Percentiles rank a stretch among this genome's conserved stretches.
Evolutionary conservation across 2,113 vertebrate genomes (phyloP).

Genomic region (Pluvialis apricaria): DNA sequence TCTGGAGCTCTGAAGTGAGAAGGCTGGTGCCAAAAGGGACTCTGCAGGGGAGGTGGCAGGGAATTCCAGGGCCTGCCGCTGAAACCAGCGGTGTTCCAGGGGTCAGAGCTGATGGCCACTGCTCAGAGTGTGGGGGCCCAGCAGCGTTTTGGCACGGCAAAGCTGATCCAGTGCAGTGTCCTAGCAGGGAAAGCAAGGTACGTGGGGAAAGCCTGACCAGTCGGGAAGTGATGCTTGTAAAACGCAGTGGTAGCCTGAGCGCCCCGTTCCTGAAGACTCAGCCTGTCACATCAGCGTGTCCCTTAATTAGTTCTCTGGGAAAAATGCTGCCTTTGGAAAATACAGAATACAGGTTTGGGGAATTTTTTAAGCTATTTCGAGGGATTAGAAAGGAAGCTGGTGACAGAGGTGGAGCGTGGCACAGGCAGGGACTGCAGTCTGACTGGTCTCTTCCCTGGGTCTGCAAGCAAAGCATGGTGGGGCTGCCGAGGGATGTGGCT

Average conservation of each 20-base stretch:
- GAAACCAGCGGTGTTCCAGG: background rate
- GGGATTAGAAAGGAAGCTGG: background rate
- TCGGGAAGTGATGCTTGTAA: background rate
- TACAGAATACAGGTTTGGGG: background rate
- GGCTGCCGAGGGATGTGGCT: background rate
- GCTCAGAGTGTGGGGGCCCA: background rate
- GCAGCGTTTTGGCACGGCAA: background rate
- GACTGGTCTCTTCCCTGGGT: background rate
- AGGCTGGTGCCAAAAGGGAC: background rate
- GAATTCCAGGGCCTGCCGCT: background rate
- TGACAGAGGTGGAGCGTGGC: background rate
- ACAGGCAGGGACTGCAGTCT: background rate
- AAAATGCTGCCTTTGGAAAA: background rate
- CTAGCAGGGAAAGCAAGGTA: background rate
- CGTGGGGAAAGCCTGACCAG: background rate
- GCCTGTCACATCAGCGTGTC: background rate
- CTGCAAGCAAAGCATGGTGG: background rate
- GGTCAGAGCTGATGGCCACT: background rate
- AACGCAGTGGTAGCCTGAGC: background rate
- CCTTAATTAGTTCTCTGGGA: background rate
- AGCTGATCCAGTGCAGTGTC: background rate
- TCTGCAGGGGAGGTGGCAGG: background rate
- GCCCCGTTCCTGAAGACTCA: background rate
- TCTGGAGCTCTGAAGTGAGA: background rate
- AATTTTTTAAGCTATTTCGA: background rate